phyloP scores from a whole-genome alignment of 2,113 vertebrate genomes.

The Danio rerio region GRCz12tu NC_133195.1:31870001-31870500 shows the following conservation, averaged over 20 bases:
- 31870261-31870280: not conserved
- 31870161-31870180: not conserved
- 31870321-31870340: not conserved
- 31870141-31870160: constrained; percentile 22
- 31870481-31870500: constrained; percentile 39
- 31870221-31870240: not conserved
- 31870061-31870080: not conserved
- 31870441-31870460: not conserved
- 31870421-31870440: constrained; percentile 3
- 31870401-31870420: not conserved
- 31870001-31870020: constrained; percentile 2
- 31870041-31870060: not conserved
- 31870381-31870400: not conserved
- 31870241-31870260: no score
- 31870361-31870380: not conserved
- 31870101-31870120: not conserved
- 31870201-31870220: not conserved
- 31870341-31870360: not conserved
- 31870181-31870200: constrained; percentile 1
- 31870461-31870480: not conserved
- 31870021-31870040: not conserved
- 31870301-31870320: not conserved
- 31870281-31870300: no score
- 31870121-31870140: not conserved
- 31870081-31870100: not conserved